Evolutionary conservation across 2,113 vertebrate species (phyloP).

Genomic region (Mobula birostris): DNA sequence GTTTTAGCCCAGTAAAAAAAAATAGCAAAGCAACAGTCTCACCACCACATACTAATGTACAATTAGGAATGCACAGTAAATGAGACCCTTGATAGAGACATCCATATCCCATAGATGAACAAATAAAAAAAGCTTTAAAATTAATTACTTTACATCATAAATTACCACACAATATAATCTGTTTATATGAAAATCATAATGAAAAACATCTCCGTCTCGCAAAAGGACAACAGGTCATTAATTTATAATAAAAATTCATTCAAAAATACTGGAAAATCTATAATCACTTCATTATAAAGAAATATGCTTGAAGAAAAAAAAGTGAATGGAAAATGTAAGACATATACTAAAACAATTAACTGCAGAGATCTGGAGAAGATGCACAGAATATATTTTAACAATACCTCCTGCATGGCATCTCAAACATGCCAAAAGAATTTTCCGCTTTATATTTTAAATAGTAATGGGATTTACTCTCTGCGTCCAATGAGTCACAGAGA

Average conservation of each 20-base stretch:
- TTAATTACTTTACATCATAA: neutral
- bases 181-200: neutral
- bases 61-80: too few species aligned
- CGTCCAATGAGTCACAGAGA: slow-evolving; percentile 56
- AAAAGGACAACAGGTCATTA: neutral
- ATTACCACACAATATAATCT: neutral
- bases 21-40: neutral
- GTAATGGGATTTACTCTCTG: slow-evolving; percentile 44
- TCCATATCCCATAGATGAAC: too few species aligned
- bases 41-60: neutral
- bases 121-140: too few species aligned
- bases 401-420: slow-evolving; percentile 42
- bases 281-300: neutral
- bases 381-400: slow-evolving; percentile 50
- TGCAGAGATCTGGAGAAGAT: slow-evolving; percentile 46
- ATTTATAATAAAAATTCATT: neutral
- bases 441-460: slow-evolving; percentile 53
- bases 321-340: slow-evolving; percentile 50
- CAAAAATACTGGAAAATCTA: slow-evolving; percentile 6
- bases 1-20: neutral
- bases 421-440: slow-evolving; percentile 48
- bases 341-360: slow-evolving; percentile 46
- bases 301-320: slow-evolving; percentile 39
- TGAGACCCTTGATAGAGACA: too few species aligned
- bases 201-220: neutral